A percentile compares a stretch with the other conserved stretches of the same genome.
These are phyloP conservation scores for Zelleria hepariella DNA, from an alignment of 2,888 invertebrate species.

Conservation along the genomic window DNA sequence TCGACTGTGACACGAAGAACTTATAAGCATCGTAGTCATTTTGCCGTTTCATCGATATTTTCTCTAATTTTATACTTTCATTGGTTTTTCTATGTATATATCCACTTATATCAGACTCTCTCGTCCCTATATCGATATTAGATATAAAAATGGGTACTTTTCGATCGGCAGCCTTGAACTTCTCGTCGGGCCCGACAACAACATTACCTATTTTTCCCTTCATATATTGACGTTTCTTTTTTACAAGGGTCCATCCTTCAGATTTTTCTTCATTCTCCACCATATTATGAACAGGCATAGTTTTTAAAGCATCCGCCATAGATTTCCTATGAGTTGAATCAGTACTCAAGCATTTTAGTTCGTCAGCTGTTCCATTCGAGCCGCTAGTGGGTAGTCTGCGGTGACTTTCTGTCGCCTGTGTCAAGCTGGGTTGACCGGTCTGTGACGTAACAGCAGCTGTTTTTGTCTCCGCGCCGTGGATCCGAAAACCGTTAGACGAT, in stretches of 20 bases:
- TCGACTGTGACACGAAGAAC: background rate
- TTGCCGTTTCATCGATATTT: background rate
- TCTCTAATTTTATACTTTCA: background rate
- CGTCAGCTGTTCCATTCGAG: no score
- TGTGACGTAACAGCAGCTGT: background rate
- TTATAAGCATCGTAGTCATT: constrained; percentile 2
- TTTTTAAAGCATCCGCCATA: background rate
- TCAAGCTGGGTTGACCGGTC: no score
- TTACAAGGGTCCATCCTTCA: background rate
- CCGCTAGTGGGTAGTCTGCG: no score
- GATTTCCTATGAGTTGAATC: background rate
- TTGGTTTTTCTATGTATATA: background rate
- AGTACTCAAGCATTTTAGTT: background rate
- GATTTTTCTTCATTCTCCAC: background rate
- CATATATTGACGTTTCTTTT: background rate
- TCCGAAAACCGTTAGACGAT: background rate
- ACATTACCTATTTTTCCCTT: background rate
- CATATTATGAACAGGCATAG: background rate
- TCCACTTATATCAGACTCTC: background rate
- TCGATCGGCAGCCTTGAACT: constrained; percentile 4
- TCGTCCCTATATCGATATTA: background rate
- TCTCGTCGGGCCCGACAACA: background rate
- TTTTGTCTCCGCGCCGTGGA: no score
- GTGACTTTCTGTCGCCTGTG: no score
- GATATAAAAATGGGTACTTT: constrained; percentile 1